These are phyloP conservation scores for Caenorhabditis inopinata DNA, from an alignment of 1,140 invertebrate species.

Conservation along the genomic window DNA sequence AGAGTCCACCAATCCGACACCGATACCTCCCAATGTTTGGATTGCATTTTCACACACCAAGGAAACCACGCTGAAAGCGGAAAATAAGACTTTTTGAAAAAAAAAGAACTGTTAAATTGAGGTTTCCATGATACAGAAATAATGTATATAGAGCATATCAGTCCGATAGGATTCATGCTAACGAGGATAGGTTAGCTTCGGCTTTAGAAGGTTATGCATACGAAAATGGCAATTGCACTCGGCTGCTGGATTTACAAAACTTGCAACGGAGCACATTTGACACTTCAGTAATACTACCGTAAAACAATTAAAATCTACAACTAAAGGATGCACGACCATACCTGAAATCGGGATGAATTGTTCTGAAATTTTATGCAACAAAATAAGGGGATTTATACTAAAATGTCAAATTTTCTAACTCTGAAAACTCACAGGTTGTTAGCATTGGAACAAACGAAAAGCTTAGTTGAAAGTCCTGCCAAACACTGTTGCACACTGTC, in stretches of 20 bases:
- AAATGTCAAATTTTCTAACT: neutral
- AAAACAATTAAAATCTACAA: neutral
- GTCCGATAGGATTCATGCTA: no score
- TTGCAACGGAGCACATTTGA: no score
- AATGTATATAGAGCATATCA: no score
- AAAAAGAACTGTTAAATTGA: no score
- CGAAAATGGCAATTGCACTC: no score
- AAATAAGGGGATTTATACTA: no score
- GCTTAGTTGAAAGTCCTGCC: conserved; percentile 86
- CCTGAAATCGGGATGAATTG: conserved; percentile 7
- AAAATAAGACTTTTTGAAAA: no score
- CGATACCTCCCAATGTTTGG: conserved; percentile 92
- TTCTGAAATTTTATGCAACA: neutral
- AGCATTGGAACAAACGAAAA: conserved; percentile 74
- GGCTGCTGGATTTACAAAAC: no score
- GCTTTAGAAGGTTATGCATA: no score
- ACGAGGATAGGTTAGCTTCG: no score
- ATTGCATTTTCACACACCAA: conserved; percentile 94
- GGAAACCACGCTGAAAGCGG: conserved; percentile 68
- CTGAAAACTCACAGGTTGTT: conserved; percentile 69
- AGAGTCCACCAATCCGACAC: conserved; percentile 78
- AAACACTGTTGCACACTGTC: conserved; percentile 90
- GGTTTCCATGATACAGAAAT: no score
- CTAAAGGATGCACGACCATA: neutral
- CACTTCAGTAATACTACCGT: neutral